Conservation (phyloP, 2,797 vertebrate species). For the Cyclura pinguis region DNA sequence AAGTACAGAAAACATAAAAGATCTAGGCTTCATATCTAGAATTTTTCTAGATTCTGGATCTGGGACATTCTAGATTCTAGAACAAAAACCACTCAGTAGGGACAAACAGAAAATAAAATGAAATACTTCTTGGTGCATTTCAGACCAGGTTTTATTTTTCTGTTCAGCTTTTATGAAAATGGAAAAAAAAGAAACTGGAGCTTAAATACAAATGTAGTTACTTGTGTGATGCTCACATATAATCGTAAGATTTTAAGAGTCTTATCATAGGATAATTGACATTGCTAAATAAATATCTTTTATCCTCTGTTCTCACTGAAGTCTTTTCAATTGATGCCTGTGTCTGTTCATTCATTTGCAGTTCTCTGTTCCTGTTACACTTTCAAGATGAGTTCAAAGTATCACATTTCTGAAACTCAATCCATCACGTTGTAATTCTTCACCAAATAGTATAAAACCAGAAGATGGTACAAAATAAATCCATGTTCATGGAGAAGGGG, state of each 20-base stretch:
- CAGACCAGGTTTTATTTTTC: not conserved
- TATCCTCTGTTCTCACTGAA: not conserved
- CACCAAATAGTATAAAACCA: constrained; percentile 18
- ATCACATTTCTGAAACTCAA: constrained; percentile 51
- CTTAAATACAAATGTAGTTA: not conserved
- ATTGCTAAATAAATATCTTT: not conserved
- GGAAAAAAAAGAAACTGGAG: not conserved
- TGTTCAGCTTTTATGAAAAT: not conserved
- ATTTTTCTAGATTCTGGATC: too few relatives aligned
- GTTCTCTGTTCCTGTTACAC: constrained; percentile 47
- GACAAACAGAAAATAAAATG: not conserved
- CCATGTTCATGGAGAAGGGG: not conserved
- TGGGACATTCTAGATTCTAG: too few relatives aligned
- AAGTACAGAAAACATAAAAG: not conserved
- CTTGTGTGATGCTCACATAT: not conserved
- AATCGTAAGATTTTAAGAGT: not conserved
- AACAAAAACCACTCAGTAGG: not conserved
- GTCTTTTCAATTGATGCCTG: not conserved
- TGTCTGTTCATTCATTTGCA: not conserved
- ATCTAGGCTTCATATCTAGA: too few relatives aligned
- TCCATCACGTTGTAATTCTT: constrained; percentile 9
- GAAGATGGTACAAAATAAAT: constrained; percentile 32
- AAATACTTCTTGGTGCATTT: not conserved
- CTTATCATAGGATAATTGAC: not conserved
- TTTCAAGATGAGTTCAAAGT: constrained; percentile 28